Percentiles rank a stretch among this genome's conserved stretches.
These are phyloP conservation scores for Pristionchus entomophagus DNA, from an alignment of 2,888 invertebrate species.

Conservation along the genomic window DNA sequence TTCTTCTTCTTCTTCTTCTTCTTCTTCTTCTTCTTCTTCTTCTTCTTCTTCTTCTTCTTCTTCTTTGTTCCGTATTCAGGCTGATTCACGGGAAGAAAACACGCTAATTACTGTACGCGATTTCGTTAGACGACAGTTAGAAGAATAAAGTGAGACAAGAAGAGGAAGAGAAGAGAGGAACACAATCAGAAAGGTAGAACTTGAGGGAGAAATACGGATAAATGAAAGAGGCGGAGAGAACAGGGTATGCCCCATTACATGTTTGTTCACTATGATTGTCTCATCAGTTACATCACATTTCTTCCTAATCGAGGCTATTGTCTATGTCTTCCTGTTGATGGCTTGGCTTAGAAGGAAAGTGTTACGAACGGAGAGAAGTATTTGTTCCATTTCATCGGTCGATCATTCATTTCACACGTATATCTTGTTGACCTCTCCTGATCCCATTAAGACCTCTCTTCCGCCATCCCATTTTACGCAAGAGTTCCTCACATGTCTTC, in stretches of 20 bases:
- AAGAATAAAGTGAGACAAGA: conserved; percentile 3
- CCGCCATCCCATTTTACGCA: too few relatives aligned
- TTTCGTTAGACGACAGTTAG: conserved; percentile 29
- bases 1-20: too few relatives aligned
- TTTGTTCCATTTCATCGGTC: too few relatives aligned
- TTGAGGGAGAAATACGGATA: too few relatives aligned
- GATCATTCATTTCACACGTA: background rate
- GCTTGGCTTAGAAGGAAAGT: too few relatives aligned
- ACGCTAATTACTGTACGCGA: conserved; percentile 14
- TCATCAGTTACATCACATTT: background rate
- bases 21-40: background rate
- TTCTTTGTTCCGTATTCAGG: conserved; percentile 5
- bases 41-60: background rate
- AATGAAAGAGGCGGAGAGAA: background rate
- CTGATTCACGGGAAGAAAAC: background rate
- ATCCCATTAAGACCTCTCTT: background rate
- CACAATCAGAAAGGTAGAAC: too few relatives aligned
- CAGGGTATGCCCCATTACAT: background rate
- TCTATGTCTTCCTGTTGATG: background rate
- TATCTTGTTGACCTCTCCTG: background rate
- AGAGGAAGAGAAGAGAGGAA: background rate
- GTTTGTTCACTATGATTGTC: background rate
- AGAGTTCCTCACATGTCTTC: background rate
- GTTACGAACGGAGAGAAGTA: too few relatives aligned
- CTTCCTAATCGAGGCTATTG: background rate